Percentiles rank a stretch among this genome's conserved stretches.
phyloP scores from a whole-genome alignment of 2,113 vertebrate species.

The Setophaga kirtlandii region DNA sequence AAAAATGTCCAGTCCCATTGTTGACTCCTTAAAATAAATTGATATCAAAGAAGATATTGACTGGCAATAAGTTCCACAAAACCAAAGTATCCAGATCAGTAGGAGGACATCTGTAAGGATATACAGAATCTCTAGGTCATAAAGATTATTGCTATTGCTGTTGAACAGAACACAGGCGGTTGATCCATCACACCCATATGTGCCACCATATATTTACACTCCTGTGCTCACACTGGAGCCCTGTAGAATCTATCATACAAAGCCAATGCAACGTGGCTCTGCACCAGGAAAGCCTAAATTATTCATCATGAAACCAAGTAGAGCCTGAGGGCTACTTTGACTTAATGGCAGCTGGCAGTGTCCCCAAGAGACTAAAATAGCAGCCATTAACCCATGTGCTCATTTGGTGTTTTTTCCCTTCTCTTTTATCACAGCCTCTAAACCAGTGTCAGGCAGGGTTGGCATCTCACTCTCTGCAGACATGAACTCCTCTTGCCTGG shows the following conservation, averaged over 20 bases:
- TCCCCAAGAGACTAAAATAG: slow-evolving; percentile 35
- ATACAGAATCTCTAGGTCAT: not conserved
- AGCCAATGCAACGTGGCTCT: slow-evolving; percentile 5
- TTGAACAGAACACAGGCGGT: not conserved
- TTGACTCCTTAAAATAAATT: slow-evolving; percentile 70
- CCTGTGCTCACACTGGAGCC: not conserved
- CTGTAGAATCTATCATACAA: not conserved
- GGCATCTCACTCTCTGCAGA: not conserved
- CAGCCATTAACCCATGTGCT: slow-evolving; percentile 28
- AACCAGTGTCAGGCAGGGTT: not conserved
- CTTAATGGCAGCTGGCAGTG: slow-evolving; percentile 47
- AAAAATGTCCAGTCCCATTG: slow-evolving; percentile 64
- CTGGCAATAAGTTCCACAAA: not conserved
- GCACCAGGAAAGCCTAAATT: slow-evolving; percentile 45
- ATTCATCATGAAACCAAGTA: slow-evolving; percentile 54
- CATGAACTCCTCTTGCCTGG: not conserved
- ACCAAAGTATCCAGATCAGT: not conserved
- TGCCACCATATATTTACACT: not conserved
- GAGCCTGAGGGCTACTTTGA: slow-evolving; percentile 43
- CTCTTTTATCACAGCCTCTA: slow-evolving; percentile 14
- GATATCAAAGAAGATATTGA: slow-evolving; percentile 44
- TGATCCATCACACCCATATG: not conserved
- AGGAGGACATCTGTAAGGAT: not conserved
- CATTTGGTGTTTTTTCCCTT: not conserved
- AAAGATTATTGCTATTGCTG: not conserved